Conservation (phyloP, 2,888 invertebrate genomes). For the Chaitophorus viminalis region DNA sequence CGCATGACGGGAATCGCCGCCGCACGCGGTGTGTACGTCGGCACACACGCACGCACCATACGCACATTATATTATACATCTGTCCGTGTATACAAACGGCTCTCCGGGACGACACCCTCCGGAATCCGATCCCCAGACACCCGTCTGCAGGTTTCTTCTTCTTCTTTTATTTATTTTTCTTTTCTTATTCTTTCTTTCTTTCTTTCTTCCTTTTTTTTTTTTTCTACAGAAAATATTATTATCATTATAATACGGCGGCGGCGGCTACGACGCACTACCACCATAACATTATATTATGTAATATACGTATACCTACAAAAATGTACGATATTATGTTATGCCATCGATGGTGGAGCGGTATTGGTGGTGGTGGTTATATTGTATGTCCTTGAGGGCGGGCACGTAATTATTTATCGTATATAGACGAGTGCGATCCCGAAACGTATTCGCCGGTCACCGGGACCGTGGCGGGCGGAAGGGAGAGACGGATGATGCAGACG, state of each 20-base stretch:
- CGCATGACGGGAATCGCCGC: background rate
- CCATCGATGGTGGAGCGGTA: background rate
- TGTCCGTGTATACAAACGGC: slow-evolving; percentile 13
- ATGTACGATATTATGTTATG: background rate
- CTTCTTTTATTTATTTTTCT: background rate
- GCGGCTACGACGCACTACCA: background rate
- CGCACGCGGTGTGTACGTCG: slow-evolving; percentile 2
- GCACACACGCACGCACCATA: background rate
- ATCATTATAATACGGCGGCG: background rate
- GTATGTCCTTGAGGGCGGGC: background rate
- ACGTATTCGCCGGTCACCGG: background rate
- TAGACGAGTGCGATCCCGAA: slow-evolving; percentile 30
- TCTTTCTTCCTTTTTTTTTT: slow-evolving; percentile 16
- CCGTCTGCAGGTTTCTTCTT: slow-evolving; percentile 55
- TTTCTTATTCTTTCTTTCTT: background rate
- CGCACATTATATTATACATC: slow-evolving; percentile 27
- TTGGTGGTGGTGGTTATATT: background rate
- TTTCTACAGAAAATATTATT: slow-evolving; percentile 32
- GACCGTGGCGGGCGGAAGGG: background rate
- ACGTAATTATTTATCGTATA: slow-evolving; percentile 1
- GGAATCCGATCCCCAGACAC: slow-evolving; percentile 61
- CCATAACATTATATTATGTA: too few relatives aligned
- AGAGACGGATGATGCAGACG: slow-evolving; percentile 21
- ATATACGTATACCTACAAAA: background rate
- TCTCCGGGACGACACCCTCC: slow-evolving; percentile 53